Conservation (phyloP, 2,888 invertebrate genomes). For the Hesperia comma region DNA sequence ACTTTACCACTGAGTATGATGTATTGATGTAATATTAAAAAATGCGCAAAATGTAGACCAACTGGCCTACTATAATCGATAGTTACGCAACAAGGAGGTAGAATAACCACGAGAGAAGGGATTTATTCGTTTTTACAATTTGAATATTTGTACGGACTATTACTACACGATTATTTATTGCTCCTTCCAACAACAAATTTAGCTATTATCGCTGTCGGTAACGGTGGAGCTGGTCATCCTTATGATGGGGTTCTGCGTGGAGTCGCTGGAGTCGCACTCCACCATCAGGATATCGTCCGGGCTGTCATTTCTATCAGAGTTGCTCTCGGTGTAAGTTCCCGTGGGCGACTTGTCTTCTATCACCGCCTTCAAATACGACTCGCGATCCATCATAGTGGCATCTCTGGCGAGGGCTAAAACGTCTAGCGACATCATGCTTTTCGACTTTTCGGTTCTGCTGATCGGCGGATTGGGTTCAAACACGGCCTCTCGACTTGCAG, state of each 20-base stretch:
- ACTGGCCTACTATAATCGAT: background rate
- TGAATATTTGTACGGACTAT: background rate
- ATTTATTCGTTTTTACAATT: background rate
- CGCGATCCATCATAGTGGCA: slow-evolving; percentile 70
- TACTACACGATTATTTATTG: background rate
- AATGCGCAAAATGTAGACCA: background rate
- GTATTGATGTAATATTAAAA: too few relatives aligned
- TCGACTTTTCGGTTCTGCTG: slow-evolving; percentile 69
- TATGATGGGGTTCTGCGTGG: slow-evolving; percentile 75
- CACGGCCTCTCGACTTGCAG: slow-evolving; percentile 69
- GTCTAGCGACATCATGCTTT: slow-evolving; percentile 80
- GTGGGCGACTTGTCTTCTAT: slow-evolving; percentile 79
- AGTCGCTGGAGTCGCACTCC: slow-evolving; percentile 78
- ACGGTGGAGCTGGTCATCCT: slow-evolving; percentile 77
- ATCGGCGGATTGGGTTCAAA: slow-evolving; percentile 68
- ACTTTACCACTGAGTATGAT: too few relatives aligned
- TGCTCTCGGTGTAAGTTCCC: slow-evolving; percentile 77
- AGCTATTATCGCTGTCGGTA: slow-evolving; percentile 77
- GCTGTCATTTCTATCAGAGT: slow-evolving; percentile 76
- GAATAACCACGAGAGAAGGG: background rate
- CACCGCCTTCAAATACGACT: slow-evolving; percentile 76
- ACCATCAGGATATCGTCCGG: slow-evolving; percentile 79
- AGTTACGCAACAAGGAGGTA: background rate
- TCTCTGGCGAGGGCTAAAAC: slow-evolving; percentile 74
- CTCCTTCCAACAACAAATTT: slow-evolving; percentile 44